Evolutionary conservation across 2,797 vertebrate species (phyloP), one percentile per base, ranked within the genome.

Genomic region (Uromys caudimaculatus): DNA sequence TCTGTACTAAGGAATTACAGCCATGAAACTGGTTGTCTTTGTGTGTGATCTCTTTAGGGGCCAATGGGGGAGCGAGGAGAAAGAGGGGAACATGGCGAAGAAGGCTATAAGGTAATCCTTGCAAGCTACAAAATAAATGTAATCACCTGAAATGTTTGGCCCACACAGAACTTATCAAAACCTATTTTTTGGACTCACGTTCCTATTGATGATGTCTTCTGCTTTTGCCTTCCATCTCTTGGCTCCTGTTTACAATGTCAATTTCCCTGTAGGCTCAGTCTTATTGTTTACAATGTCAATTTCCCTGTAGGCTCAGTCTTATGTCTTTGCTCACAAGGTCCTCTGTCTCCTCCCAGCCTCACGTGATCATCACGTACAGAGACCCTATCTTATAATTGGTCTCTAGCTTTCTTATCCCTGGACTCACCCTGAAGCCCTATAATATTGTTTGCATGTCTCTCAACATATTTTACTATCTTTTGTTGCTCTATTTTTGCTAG

Each of bases 81-180:
- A 3, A 99, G 99, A 89, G 99, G 99, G 97, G 99, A 99, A 78
- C 98, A 99, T 62, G 99, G 99, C 94, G 98, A 98, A 95, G 98
- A 99, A 90, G 99, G 99, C 90, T 99, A 99, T 98, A 98, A 99
- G 99, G 99, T 99, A 99, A 98, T 52, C 41, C 29, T 2, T 4
- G 44, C 24, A n/a, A n/a, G 73, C 81, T 41, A 71, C 29, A 79
- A 95, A 75, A 85, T 23, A 16, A 71, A 41, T 23, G 54, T 86
- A 9, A 93, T 76, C 58, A 67, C 13, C 67, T 69, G 78, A 54
- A 88, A 85, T 83, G 21, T n/a, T 56, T 79, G n/a, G 54, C 52
- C 67, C 89, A 44, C 71, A 12, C 35, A 69, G 17, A 87, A 84
- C 62, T 86, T 75, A 71, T 32, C 90, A 56, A n/a, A 4, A n/a